Conservation (phyloP, 1,140 invertebrate species). For the Hylaeus anthracinus region DNA sequence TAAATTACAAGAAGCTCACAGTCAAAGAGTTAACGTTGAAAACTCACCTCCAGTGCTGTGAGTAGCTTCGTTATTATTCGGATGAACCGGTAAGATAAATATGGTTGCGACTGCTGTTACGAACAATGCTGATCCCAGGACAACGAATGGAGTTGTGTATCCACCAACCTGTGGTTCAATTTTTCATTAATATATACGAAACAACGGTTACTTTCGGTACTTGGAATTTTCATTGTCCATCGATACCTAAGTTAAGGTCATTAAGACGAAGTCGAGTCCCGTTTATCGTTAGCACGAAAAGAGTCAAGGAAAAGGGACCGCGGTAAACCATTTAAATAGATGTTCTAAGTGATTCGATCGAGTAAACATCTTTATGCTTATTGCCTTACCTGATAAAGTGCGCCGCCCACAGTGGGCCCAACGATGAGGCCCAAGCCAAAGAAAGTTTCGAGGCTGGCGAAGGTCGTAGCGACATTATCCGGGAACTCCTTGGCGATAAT, state of each 20-base stretch:
- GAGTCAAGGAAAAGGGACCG: not conserved
- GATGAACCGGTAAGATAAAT: slow-evolving; percentile 86
- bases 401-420: slow-evolving; percentile 92
- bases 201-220: too few relatives aligned
- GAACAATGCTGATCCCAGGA: slow-evolving; percentile 90
- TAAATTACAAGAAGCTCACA: too few relatives aligned
- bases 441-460: slow-evolving; percentile 95
- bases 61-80: slow-evolving; percentile 81
- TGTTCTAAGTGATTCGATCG: too few relatives aligned
- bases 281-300: not conserved
- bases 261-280: not conserved
- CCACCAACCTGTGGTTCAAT: slow-evolving; percentile 84
- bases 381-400: slow-evolving; percentile 85
- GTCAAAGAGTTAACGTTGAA: slow-evolving; percentile 29
- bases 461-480: slow-evolving; percentile 92
- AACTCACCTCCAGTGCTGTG: slow-evolving; percentile 83
- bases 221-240: too few relatives aligned
- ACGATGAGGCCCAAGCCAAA: slow-evolving; percentile 94
- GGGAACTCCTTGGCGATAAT: slow-evolving; percentile 97
- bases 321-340: too few relatives aligned
- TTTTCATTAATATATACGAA: not conserved
- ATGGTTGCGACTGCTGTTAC: slow-evolving; percentile 88
- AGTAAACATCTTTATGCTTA: not conserved
- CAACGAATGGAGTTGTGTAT: slow-evolving; percentile 92
- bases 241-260: not conserved